Evolutionary conservation across 2,888 invertebrate genomes (phyloP).

Genomic region (Microplitis deprimator): DNA sequence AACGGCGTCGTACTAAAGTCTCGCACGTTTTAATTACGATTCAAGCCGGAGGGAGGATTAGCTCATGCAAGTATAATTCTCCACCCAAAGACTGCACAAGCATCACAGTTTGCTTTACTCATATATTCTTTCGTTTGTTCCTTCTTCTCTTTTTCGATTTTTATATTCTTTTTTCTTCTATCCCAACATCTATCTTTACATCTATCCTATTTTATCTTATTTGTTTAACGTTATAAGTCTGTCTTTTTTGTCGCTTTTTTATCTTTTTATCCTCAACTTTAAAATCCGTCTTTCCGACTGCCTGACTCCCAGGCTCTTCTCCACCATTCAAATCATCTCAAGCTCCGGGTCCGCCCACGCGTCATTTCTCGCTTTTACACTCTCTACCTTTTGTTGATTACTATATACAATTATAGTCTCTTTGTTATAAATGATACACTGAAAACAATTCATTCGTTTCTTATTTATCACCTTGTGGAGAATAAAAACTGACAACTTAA

Average conservation of each 20-base stretch:
- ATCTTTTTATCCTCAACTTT: slow-evolving; percentile 10
- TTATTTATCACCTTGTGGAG: not conserved
- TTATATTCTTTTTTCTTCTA: slow-evolving; percentile 2
- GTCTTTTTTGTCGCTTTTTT: slow-evolving; percentile 9
- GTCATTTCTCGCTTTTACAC: slow-evolving; percentile 24
- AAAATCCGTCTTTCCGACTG: slow-evolving; percentile 10
- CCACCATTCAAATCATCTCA: slow-evolving; percentile 50
- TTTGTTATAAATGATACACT: not conserved
- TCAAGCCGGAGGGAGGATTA: slow-evolving; percentile 56
- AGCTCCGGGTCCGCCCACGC: slow-evolving; percentile 48
- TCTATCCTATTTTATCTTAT: slow-evolving; percentile 6
- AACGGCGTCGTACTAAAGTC: slow-evolving; percentile 53
- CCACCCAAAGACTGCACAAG: slow-evolving; percentile 44
- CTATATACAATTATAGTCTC: slow-evolving; percentile 1
- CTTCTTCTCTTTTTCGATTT: slow-evolving; percentile 38
- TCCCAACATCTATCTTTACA: slow-evolving; percentile 18
- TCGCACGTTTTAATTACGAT: slow-evolving; percentile 63
- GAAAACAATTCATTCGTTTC: slow-evolving; percentile 1
- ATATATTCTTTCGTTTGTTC: slow-evolving; percentile 35
- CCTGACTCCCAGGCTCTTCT: slow-evolving; percentile 34
- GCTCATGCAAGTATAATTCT: slow-evolving; percentile 64
- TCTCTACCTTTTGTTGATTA: slow-evolving; percentile 3
- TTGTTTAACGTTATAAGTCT: not conserved
- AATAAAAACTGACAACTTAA: slow-evolving; percentile 3
- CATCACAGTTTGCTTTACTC: slow-evolving; percentile 30